These are phyloP conservation scores for Mythimna pallens DNA, from an alignment of 2,888 invertebrate species.

Conservation along the genomic window DNA sequence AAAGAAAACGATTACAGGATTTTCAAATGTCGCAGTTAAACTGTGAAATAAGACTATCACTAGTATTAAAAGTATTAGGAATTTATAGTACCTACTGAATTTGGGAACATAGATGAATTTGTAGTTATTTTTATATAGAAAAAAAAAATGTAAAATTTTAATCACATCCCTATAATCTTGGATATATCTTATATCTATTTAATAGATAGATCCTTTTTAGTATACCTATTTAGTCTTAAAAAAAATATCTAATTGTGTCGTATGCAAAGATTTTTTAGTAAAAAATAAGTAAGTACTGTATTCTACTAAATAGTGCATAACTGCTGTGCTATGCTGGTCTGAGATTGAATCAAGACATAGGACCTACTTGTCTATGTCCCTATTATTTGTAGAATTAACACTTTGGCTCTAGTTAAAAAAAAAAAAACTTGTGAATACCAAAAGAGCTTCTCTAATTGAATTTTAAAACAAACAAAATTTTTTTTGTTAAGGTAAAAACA, in stretches of 20 bases:
- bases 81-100: conserved; percentile 66
- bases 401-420: background rate
- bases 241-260: conserved; percentile 23
- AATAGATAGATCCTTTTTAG: conserved; percentile 52
- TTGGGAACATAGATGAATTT: conserved; percentile 77
- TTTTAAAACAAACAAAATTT: no score
- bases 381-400: background rate
- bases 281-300: conserved; percentile 16
- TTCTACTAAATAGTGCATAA: conserved; percentile 14
- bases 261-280: conserved; percentile 24
- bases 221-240: conserved; percentile 52
- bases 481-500: background rate
- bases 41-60: conserved; percentile 58
- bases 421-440: background rate
- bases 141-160: conserved; percentile 37
- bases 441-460: no score
- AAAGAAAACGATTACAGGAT: conserved; percentile 46
- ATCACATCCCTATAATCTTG: conserved; percentile 42
- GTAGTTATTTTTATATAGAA: conserved; percentile 76
- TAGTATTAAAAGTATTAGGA: conserved; percentile 57
- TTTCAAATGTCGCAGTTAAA: conserved; percentile 59
- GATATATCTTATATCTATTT: conserved; percentile 54
- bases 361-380: background rate
- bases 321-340: conserved; percentile 19
- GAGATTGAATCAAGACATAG: conserved; percentile 22